phyloP scores from a whole-genome alignment of 2,888 invertebrate species.

The Crepidodera aurea region DNA sequence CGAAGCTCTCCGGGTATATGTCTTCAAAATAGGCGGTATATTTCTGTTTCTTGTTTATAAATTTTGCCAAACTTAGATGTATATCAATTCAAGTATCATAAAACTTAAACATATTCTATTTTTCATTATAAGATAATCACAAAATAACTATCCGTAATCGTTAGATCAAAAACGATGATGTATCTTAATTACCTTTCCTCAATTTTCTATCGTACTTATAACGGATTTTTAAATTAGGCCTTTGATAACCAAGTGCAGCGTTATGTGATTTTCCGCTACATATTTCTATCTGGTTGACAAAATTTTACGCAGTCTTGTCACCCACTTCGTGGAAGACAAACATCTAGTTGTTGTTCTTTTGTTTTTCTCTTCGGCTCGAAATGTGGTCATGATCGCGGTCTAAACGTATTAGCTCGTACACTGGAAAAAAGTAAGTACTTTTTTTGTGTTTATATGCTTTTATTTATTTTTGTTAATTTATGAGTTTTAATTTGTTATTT shows the following conservation, averaged over 20 bases:
- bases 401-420: not conserved
- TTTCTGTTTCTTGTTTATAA: too few relatives aligned
- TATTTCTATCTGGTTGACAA: conserved; percentile 37
- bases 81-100: too few relatives aligned
- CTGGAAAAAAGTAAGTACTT: not conserved
- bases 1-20: too few relatives aligned
- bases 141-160: not conserved
- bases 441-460: too few relatives aligned
- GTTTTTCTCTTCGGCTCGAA: conserved; percentile 5
- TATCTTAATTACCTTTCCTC: conserved; percentile 1
- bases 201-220: conserved; percentile 14
- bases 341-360: conserved; percentile 10
- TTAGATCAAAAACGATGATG: not conserved
- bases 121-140: too few relatives aligned
- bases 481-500: too few relatives aligned
- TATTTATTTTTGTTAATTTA: too few relatives aligned
- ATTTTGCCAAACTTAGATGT: too few relatives aligned
- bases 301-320: conserved; percentile 36
- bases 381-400: not conserved
- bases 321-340: conserved; percentile 17
- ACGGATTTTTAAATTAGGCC: conserved; percentile 28
- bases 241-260: conserved; percentile 36
- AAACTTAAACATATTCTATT: too few relatives aligned
- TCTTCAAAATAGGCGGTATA: too few relatives aligned
- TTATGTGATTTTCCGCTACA: conserved; percentile 42